Percentiles rank a stretch among this genome's conserved stretches.
Evolutionary conservation across 1,140 invertebrate genomes (phyloP).

Genomic region (Metaphire vulgaris): DNA sequence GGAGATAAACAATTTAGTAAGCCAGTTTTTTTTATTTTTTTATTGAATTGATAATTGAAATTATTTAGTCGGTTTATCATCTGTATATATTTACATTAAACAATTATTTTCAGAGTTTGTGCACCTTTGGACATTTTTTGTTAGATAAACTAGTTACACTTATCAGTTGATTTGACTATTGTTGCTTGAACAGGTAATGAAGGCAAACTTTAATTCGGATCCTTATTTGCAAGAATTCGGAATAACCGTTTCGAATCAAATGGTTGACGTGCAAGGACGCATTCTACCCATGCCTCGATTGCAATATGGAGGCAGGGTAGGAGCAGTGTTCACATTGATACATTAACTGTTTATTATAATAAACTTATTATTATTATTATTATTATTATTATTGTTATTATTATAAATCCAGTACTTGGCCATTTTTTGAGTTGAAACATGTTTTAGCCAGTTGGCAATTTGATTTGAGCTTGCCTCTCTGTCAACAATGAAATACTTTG

Average conservation of each 20-base stretch:
- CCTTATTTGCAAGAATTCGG: slow-evolving; percentile 98
- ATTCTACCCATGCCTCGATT: slow-evolving; percentile 94
- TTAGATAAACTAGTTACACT: too few species aligned
- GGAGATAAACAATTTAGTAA: slow-evolving; percentile 86
- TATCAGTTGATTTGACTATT: too few species aligned
- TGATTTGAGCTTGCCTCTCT: background rate
- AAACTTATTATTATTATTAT: background rate
- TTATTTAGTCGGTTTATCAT: background rate
- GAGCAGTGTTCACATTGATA: too few species aligned
- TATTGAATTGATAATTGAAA: too few species aligned
- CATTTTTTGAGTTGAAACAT: background rate
- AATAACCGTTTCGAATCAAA: slow-evolving; percentile 88
- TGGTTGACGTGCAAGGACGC: slow-evolving; percentile 98
- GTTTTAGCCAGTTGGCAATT: background rate
- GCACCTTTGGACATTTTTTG: background rate
- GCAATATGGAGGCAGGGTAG: slow-evolving; percentile 96
- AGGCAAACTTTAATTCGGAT: slow-evolving; percentile 98
- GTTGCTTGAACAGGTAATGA: too few species aligned
- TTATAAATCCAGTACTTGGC: background rate
- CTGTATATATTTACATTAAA: background rate
- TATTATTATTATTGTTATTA: background rate
- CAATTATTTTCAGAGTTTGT: background rate
- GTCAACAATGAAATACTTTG: background rate
- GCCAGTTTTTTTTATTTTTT: too few species aligned
- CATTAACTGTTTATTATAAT: too few species aligned